phyloP scores from a whole-genome alignment of 2,888 invertebrate species.

The Sinodicranocentrus sp. region DNA sequence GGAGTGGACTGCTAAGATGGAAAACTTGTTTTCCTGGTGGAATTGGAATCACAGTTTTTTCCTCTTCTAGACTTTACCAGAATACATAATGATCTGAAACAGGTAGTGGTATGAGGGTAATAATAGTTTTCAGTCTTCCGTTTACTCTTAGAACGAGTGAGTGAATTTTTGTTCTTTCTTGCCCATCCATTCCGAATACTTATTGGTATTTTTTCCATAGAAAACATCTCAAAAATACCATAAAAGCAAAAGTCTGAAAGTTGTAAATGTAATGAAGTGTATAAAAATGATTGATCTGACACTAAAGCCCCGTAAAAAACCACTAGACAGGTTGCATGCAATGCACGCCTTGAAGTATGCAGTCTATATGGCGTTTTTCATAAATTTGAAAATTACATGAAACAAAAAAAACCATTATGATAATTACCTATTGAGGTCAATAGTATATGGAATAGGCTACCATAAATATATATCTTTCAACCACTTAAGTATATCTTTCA shows the following conservation, averaged over 20 bases:
- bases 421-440: background rate
- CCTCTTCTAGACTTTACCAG: conserved; percentile 18
- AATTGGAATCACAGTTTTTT: conserved; percentile 25
- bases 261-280: conserved; percentile 16
- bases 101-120: conserved; percentile 38
- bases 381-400: too few relatives aligned
- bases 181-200: too few relatives aligned
- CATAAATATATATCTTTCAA: too few relatives aligned
- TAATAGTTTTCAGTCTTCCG: conserved; percentile 41
- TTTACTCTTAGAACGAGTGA: background rate
- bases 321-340: conserved; percentile 1
- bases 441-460: background rate
- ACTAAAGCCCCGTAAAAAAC: conserved; percentile 10
- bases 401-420: too few relatives aligned
- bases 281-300: conserved; percentile 48
- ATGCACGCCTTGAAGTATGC: too few relatives aligned
- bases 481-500: too few relatives aligned
- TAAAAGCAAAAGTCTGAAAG: conserved; percentile 25
- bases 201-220: background rate
- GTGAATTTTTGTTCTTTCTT: background rate
- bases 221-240: conserved; percentile 25
- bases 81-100: conserved; percentile 60
- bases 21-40: conserved; percentile 56
- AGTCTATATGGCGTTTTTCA: too few relatives aligned
- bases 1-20: background rate